Evolutionary conservation across 1,140 invertebrate genomes (phyloP), one percentile per base, ranked within the genome.

Genomic region (Meloidogyne chitwoodi): DNA sequence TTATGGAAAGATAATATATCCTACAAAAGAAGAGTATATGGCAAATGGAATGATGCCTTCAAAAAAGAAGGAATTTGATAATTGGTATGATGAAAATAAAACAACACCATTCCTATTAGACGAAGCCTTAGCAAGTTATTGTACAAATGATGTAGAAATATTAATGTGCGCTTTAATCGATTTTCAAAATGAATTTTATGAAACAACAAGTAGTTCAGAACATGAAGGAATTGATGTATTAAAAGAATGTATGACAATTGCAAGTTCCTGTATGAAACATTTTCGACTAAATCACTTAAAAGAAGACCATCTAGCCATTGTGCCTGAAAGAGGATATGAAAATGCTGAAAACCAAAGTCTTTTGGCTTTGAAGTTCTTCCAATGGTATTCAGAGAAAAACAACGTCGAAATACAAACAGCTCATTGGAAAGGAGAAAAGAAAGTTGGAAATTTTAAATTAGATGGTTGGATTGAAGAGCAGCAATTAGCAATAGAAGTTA

Each of bases 291-390:
- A 68, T 10, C 48, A 44, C 14, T 68, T 68, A 24, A 68, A 34
- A 48, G 67, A 14, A 22, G 12, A 26, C 11, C 67, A 68, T 34
- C 22, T 68, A 44, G 34, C 67, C 2, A 68, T 68, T 31, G 26
- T 68, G 8, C 67, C 67, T 38, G 67, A 68, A 48, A 48, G 67
- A 14, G 67, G 67, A 48, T 68, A 31, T 34, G 67, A 68, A 24
- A 68, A 26, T 22, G 27, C 27, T n/a, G 67, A 68, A 8, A 68
- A 27, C 34, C 67, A 68, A 26, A 68, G 67, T 12, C 22, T 11
- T 11, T 24, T 68, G 2, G 67, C 22, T 14, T 38, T 68, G 11
- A 27, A 68, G 27, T 68, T 44, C 16, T 68, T 68, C 67, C 34
- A 68, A 4, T 68, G 67, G 67, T 68, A 44, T 22, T 26, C 67